Evolutionary conservation across 2,797 vertebrate genomes (phyloP), one percentile per base, ranked within the genome.

Genomic region (Phalloptychus januarius): DNA sequence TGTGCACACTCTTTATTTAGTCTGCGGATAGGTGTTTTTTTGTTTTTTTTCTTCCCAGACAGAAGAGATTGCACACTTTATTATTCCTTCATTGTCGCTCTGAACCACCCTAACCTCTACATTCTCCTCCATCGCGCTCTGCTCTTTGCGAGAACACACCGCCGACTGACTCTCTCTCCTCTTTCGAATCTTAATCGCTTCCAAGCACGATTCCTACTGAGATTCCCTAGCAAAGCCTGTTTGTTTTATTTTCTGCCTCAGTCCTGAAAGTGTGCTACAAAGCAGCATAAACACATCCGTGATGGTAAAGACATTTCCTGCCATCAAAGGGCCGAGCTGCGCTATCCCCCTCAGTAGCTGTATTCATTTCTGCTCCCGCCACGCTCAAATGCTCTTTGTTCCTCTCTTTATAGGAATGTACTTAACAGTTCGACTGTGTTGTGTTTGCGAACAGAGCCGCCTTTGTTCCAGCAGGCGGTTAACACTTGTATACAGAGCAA

Each of bases 401-500:
- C 92, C 89, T 91, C 89, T 90, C 89, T 91, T 93, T 93, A 89
- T 90, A 93, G 91, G 90, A 94, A 92, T 92, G 92, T 93, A 93
- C 92, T 93, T 92, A 93, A 93, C 92, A 91, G 92, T 94, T 94
- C 87, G 91, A 91, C 93, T 88, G 88, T 88, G 91, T 92, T 93
- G 89, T 90, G 87, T 93, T 90, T 91, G 83, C 77, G 88, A 90
- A 94, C 92, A 94, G 89, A 92, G 87, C 79, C 13, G 76, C 87
- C 90, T 92, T 92, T 92, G 93, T 94, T 93, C 85, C 86, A 79
- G 85, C 90, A 84, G 89, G 85, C 87, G 84, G 85, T 91, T 90
- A 91, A 91, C 88, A 85, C 90, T 89, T 85, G 85, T 90, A 86
- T 87, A 90, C 89, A 69, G 89, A 89, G 85, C 58, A 87, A 79